phyloP scores from a whole-genome alignment of 2,888 invertebrate genomes.

The Flexamia atlantica region DNA sequence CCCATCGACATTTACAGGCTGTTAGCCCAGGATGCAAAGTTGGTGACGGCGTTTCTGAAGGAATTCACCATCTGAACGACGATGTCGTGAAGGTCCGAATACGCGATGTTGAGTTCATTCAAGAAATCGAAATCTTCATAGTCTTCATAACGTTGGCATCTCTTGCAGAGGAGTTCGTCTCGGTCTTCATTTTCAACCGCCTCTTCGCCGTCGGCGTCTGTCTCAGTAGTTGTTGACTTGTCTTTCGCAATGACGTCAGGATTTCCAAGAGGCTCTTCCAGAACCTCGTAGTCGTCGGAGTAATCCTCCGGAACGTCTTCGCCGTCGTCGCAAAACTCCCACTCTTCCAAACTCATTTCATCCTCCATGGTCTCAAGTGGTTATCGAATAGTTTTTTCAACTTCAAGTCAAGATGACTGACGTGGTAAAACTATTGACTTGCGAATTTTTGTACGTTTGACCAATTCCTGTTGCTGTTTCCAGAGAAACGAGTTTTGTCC shows the following conservation, averaged over 20 bases:
- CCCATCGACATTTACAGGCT: neutral
- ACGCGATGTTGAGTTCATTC: neutral
- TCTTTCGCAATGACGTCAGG: neutral
- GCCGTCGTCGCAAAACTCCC: neutral
- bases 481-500: neutral
- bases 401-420: neutral
- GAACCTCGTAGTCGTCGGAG: neutral
- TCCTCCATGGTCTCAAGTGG: neutral
- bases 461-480: neutral
- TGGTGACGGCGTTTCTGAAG: neutral
- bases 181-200: neutral
- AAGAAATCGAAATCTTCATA: neutral
- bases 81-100: neutral
- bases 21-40: neutral
- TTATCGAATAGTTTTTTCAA: neutral
- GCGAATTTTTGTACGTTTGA: neutral
- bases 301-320: neutral
- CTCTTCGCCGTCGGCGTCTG: neutral
- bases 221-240: neutral
- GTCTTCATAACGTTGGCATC: neutral
- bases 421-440: neutral
- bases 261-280: neutral
- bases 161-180: neutral
- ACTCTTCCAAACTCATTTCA: neutral
- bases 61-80: neutral